These are phyloP conservation scores for Luehdorfia chinensis DNA, from an alignment of 1,140 invertebrate genomes.

Conservation along the genomic window DNA sequence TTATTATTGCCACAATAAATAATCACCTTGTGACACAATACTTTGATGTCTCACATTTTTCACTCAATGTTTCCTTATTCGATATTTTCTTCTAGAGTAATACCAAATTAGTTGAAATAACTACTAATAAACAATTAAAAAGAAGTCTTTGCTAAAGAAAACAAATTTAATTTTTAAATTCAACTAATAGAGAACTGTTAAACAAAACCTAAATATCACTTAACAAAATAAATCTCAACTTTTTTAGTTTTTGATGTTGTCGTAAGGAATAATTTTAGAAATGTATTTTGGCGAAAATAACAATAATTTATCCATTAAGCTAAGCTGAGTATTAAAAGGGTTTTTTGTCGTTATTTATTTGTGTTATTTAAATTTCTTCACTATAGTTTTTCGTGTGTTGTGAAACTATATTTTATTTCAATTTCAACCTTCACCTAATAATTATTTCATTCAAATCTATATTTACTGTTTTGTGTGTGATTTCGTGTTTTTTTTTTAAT, in stretches of 20 bases:
- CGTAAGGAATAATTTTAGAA: neutral
- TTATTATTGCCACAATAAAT: conserved; percentile 15
- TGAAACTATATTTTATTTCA: neutral
- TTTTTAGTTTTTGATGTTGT: conserved; percentile 8
- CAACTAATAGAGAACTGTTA: conserved; percentile 1
- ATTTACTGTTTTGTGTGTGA: too few species aligned
- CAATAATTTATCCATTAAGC: conserved; percentile 7
- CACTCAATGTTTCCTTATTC: neutral
- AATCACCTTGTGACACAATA: neutral
- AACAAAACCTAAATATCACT: neutral
- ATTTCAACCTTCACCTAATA: too few species aligned
- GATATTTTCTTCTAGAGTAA: conserved; percentile 2
- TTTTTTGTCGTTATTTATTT: neutral
- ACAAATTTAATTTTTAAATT: neutral
- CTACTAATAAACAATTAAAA: conserved; percentile 1
- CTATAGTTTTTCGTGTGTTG: neutral
- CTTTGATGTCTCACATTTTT: neutral
- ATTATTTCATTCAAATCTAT: too few species aligned
- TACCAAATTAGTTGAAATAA: conserved; percentile 2
- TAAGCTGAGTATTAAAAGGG: neutral
- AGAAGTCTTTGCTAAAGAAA: neutral
- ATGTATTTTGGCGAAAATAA: conserved; percentile 5
- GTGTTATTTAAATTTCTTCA: neutral
- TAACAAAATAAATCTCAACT: neutral
- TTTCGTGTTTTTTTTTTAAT: too few species aligned